A percentile compares a stretch with the other conserved stretches of the same genome.
These are phyloP conservation scores for Notiomystis cincta DNA, from an alignment of 2,113 vertebrate species.

Conservation along the genomic window DNA sequence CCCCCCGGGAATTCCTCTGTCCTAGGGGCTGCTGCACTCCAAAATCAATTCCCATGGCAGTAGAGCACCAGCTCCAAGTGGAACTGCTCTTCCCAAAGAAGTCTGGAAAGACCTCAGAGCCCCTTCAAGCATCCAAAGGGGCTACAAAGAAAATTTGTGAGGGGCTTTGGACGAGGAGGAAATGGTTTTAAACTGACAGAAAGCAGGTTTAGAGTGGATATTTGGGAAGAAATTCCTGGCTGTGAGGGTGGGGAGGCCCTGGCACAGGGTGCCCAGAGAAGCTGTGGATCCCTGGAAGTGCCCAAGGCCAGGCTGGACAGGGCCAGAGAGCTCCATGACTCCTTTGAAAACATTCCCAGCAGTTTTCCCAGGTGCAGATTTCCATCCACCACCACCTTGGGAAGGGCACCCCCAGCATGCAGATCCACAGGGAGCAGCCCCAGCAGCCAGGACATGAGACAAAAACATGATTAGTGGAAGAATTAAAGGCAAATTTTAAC, in stretches of 20 bases:
- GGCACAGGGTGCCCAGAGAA: neutral
- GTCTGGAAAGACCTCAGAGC: neutral
- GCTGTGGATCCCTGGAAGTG: neutral
- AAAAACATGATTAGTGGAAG: fast-evolving
- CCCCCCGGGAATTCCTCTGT: neutral
- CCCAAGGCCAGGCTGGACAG: neutral
- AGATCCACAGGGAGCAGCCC: neutral
- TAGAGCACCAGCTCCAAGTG: neutral
- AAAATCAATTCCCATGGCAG: fast-evolving
- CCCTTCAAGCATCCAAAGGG: neutral
- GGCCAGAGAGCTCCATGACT: neutral
- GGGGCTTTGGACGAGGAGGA: neutral
- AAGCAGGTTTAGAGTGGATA: fast-evolving
- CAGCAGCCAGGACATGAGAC: fast-evolving
- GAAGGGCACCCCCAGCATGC: neutral
- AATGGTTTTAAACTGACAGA: neutral
- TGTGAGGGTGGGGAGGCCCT: neutral
- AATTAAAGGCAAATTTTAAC: neutral
- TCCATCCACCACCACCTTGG: fast-evolving
- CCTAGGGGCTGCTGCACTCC: neutral
- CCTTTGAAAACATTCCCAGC: neutral
- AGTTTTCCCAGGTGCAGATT: no score
- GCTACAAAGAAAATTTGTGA: neutral
- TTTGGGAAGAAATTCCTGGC: neutral
- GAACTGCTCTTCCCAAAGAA: neutral